Base-by-base conservation (phyloP, 2,888 invertebrate species). In the Ypsolopha scabrella region DNA sequence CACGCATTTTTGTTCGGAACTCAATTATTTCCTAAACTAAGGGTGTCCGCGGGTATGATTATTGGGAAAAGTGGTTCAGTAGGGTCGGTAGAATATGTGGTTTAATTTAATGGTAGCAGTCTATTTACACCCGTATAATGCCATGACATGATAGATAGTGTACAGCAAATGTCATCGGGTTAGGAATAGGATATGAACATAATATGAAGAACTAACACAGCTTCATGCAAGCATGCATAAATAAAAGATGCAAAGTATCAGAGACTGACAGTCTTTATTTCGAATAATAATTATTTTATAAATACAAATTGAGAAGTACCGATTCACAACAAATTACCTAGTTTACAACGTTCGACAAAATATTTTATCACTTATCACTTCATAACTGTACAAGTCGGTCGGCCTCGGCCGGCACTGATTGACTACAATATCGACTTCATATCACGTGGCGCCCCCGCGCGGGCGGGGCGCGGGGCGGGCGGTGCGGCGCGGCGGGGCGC, bases 251-350 rank as follows among this genome's bases (percentile, higher is more conserved):
- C 39, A 10, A 11, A 6, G 39, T 10, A 10, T 39, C n/a, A 39
- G 56, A 76, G 82, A 86, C 83, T 70, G 70, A 78, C 76, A 81
- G 83, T 81, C 83, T 86, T 80, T 85, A 83, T 78, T 83, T 78
- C 64, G 74, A 73, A 79, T 80, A 80, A 70, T 77, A 68, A 66
- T 68, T 69, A 70, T 65, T 75, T 81, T 82, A 82, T 86, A 86
- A 85, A 85, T 86, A 86, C 79, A 83, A 81, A 83, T 81, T 81
- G 81, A 85, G 83, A 86, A 81, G 80, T 80, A 83, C 78, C 78
- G 82, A 80, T 82, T 85, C 83, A 83, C 82, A 81, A 83, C 81
- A 82, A 81, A 80, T 78, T 75, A 72, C 73, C 80, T 82, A 82
- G 71, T 76, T 75, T 79, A 79, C 64, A 80, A 70, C 62, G 83